Base-by-base conservation (phyloP, 1,140 invertebrate species). In the Coelopa frigida region DNA sequence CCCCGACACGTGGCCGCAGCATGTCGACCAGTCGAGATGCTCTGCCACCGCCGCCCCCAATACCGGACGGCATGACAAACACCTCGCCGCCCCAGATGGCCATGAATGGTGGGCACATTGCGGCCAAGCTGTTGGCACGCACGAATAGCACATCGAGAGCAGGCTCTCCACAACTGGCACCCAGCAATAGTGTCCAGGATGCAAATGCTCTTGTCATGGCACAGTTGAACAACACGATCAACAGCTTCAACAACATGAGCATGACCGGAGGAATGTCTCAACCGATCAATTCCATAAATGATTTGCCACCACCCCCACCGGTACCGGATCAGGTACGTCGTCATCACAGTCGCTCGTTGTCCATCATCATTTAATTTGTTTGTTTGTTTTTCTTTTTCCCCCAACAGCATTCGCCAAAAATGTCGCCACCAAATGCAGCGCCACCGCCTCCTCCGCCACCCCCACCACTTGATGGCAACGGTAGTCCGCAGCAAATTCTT, bases 41-140 rank as follows among this genome's bases (percentile, higher is more conserved):
- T 11, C 73, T 92, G 55, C 89, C 89, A 23, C 89, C 89, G n/a
- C 89, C 89, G 3, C 90, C 89, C 33, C 89, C 89, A 18, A 88
- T 88, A 39, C 84, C 85, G 8, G 76, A 62, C 61, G 73, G 68
- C n/a, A 68, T 72, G 49, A 73, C 73, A 61, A 49, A 46, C n/a
- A 46, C 43, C 10, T 75, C 75, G 3, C 71, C 75, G 24, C 73
- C 73, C 22, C 62, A 54, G 15, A 40, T 64, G 47, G 49, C 18
- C 22, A 59, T 65, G 50, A 66, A 63, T 37, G 60, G 62, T 14
- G 51, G 59, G 17, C 56, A 59, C 44, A 68, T 75, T 46, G 71
- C 73, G 20, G 65, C 66, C 5, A 73, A 74, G 48, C 50, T 70
- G 32, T 53, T 75, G 37, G 61, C 67, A 15, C 69, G 72, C 14